Conservation (phyloP, 2,797 vertebrate genomes). For the Arnoldichthys spilopterus region DNA sequence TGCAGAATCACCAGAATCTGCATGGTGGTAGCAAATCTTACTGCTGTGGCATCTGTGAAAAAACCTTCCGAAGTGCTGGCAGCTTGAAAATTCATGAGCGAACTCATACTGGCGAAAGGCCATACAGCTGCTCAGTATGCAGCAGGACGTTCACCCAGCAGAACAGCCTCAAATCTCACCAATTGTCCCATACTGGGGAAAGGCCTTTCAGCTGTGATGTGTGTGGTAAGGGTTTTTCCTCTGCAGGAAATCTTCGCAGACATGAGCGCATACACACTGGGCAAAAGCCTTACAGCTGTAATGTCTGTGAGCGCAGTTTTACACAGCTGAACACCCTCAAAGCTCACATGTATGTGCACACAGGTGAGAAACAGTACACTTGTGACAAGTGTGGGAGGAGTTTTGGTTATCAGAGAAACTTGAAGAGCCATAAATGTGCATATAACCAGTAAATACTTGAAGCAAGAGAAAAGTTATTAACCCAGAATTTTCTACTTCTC, state of each 20-base stretch:
- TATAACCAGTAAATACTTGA: not conserved
- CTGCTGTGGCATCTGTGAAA: constrained; percentile 71
- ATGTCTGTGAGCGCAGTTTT: constrained; percentile 74
- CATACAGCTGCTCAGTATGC: constrained; percentile 73
- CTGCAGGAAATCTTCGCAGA: constrained; percentile 75
- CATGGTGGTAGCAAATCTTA: constrained; percentile 65
- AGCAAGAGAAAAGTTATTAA: no score
- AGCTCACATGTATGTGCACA: constrained; percentile 79
- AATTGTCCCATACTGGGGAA: constrained; percentile 75
- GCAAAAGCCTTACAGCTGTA: constrained; percentile 78
- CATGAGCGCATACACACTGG: constrained; percentile 79
- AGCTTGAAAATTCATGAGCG: constrained; percentile 75
- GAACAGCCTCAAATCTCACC: constrained; percentile 76
- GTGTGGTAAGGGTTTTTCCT: constrained; percentile 75
- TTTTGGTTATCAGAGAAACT: constrained; percentile 78
- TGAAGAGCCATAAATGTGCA: constrained; percentile 80
- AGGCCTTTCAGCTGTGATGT: constrained; percentile 74
- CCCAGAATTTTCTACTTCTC: not conserved
- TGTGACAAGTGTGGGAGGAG: constrained; percentile 80
- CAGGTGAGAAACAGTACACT: constrained; percentile 76
- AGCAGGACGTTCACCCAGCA: constrained; percentile 74
- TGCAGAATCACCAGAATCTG: constrained; percentile 73
- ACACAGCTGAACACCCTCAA: constrained; percentile 81
- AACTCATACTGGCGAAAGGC: constrained; percentile 74
- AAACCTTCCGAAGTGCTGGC: constrained; percentile 71